Evolutionary conservation across 2,113 vertebrate species (phyloP).

Genomic region (Fukomys damarensis): DNA sequence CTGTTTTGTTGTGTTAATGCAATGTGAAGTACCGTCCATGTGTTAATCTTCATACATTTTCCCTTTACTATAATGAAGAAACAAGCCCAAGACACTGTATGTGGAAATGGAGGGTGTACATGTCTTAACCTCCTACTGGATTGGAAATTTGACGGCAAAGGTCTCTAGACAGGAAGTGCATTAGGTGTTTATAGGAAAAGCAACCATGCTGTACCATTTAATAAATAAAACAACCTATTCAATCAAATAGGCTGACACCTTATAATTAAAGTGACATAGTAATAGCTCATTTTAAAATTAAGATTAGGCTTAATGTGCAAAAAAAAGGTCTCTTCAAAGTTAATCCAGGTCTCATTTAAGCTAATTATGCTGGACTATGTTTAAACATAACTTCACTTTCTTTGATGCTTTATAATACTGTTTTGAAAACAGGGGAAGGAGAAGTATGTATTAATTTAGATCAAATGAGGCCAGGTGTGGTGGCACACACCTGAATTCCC

Average conservation of each 20-base stretch:
- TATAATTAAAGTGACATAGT: conserved; percentile 16
- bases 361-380: not conserved
- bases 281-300: conserved; percentile 25
- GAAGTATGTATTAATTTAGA: conserved; percentile 4
- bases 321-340: not conserved
- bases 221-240: conserved; percentile 9
- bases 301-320: conserved; percentile 20
- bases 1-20: conserved; percentile 29
- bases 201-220: not conserved
- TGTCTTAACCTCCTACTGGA: not conserved
- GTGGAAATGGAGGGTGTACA: not conserved
- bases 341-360: not conserved
- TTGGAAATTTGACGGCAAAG: not conserved
- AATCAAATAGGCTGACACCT: not conserved
- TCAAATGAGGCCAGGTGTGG: not conserved
- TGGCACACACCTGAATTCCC: not conserved
- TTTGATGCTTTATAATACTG: not conserved
- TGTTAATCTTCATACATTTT: not conserved
- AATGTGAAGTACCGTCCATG: not conserved
- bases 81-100: conserved; percentile 5
- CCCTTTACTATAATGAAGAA: conserved; percentile 46
- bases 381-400: conserved; percentile 35
- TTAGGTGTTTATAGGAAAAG: conserved; percentile 15
- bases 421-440: not conserved
- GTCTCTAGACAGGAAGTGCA: not conserved